phyloP scores from a whole-genome alignment of 1,140 invertebrate genomes.

The Drosophila funebris region DNA sequence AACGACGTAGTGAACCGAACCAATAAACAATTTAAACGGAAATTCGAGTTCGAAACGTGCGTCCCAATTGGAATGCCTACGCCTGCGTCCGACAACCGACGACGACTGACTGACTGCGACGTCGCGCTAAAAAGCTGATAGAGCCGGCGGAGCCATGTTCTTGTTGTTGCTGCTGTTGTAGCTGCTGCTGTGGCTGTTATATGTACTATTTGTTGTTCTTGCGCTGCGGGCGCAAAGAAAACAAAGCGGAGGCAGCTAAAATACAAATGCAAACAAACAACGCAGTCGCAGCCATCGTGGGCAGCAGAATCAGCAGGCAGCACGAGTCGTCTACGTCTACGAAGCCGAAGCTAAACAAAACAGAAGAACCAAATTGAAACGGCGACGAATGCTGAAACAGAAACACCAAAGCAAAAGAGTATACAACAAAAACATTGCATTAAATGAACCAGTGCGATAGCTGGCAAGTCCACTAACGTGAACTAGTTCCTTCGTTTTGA shows the following conservation, averaged over 20 bases:
- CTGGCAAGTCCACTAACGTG: slow-evolving; percentile 15
- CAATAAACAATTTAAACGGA: slow-evolving; percentile 59
- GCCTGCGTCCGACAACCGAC: slow-evolving; percentile 68
- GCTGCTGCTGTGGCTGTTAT: slow-evolving; percentile 31
- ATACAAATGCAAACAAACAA: slow-evolving; percentile 75
- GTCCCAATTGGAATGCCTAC: slow-evolving; percentile 67
- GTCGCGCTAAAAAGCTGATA: slow-evolving; percentile 72
- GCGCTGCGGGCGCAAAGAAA: slow-evolving; percentile 62
- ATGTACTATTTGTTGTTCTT: slow-evolving; percentile 55
- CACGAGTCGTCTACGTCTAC: slow-evolving; percentile 48
- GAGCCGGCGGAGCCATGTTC: slow-evolving; percentile 46
- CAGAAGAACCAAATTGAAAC: slow-evolving; percentile 66
- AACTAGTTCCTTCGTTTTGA: slow-evolving; percentile 42
- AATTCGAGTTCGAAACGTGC: slow-evolving; percentile 64
- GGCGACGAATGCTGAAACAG: slow-evolving; percentile 65
- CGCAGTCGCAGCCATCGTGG: slow-evolving; percentile 51
- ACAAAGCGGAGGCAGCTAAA: slow-evolving; percentile 64
- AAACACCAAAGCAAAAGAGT: slow-evolving; percentile 50
- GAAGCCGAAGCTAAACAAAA: slow-evolving; percentile 61
- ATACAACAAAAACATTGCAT: slow-evolving; percentile 27
- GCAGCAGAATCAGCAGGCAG: slow-evolving; percentile 19
- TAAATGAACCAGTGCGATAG: slow-evolving; percentile 30
- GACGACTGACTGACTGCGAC: slow-evolving; percentile 72
- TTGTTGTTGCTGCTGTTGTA: slow-evolving; percentile 37
- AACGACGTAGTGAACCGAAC: slow-evolving; percentile 36